These are phyloP conservation scores for Heliconius congener DNA, from an alignment of 1,140 invertebrate species.

Conservation along the genomic window DNA sequence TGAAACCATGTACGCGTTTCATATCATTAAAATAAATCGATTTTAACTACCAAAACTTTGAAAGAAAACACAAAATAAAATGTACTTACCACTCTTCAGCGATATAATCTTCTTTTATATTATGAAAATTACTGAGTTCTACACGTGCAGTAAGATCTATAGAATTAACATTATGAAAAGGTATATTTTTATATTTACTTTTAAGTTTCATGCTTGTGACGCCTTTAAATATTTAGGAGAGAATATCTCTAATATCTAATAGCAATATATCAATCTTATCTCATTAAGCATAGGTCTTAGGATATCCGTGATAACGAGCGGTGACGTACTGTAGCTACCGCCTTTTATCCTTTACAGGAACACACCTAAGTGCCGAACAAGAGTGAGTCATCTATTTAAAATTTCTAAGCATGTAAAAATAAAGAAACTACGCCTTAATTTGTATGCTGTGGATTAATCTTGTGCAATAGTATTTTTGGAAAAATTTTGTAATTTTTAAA, in stretches of 20 bases:
- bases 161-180: neutral
- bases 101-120: constrained; percentile 53
- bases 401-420: neutral
- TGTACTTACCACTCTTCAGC: constrained; percentile 54
- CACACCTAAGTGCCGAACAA: neutral
- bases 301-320: constrained; percentile 32
- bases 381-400: neutral
- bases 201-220: constrained; percentile 25
- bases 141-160: neutral
- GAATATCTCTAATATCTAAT: constrained; percentile 27
- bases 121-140: constrained; percentile 9
- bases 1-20: too few relatives aligned
- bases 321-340: constrained; percentile 20
- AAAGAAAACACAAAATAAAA: too few relatives aligned
- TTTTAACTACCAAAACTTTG: too few relatives aligned
- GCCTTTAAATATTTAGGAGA: constrained; percentile 18
- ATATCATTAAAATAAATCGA: too few relatives aligned
- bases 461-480: neutral
- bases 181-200: constrained; percentile 15
- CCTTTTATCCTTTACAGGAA: neutral
- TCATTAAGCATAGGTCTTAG: constrained; percentile 18
- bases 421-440: neutral
- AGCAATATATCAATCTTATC: constrained; percentile 36
- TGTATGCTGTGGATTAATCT: neutral
- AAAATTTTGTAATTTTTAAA: neutral